Conservation (phyloP, 2,113 vertebrate species). For the Psammodynastes pulverulentus region DNA sequence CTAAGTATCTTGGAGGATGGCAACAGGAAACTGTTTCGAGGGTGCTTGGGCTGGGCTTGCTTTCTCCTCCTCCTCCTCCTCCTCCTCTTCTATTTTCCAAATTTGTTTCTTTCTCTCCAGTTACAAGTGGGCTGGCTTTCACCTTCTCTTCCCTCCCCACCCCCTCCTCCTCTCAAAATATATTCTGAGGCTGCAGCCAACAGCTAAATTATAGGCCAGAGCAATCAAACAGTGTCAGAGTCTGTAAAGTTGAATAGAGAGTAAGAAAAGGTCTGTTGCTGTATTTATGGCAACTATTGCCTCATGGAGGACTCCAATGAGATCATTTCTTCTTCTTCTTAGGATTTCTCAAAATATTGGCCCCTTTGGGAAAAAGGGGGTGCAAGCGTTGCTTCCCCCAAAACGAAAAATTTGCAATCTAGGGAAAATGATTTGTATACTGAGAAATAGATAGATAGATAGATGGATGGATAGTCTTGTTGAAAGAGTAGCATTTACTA, state of each 20-base stretch:
- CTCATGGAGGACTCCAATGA: neutral
- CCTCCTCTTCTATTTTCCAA: constrained; percentile 57
- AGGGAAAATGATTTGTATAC: neutral
- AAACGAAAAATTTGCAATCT: neutral
- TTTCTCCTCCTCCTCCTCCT: constrained; percentile 61
- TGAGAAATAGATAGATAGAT: neutral
- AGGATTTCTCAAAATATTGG: fast-evolving
- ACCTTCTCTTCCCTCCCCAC: constrained; percentile 19
- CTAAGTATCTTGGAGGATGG: constrained; percentile 74
- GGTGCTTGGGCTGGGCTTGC: constrained; percentile 75
- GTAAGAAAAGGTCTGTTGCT: neutral
- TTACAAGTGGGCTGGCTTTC: constrained; percentile 58
- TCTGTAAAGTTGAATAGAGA: neutral
- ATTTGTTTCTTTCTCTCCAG: constrained; percentile 59
- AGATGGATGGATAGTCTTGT: neutral
- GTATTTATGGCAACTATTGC: neutral
- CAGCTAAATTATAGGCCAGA: constrained; percentile 54
- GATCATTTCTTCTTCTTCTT: neutral
- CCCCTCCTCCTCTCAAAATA: neutral
- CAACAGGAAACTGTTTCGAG: constrained; percentile 79
- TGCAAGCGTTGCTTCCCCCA: neutral
- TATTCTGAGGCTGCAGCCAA: constrained; percentile 53
- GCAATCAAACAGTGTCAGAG: constrained; percentile 49
- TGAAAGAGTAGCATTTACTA: neutral
- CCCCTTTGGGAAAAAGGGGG: fast-evolving